Base-by-base conservation (phyloP, 2,888 invertebrate species). In the Cryptocephalus primarius region DNA sequence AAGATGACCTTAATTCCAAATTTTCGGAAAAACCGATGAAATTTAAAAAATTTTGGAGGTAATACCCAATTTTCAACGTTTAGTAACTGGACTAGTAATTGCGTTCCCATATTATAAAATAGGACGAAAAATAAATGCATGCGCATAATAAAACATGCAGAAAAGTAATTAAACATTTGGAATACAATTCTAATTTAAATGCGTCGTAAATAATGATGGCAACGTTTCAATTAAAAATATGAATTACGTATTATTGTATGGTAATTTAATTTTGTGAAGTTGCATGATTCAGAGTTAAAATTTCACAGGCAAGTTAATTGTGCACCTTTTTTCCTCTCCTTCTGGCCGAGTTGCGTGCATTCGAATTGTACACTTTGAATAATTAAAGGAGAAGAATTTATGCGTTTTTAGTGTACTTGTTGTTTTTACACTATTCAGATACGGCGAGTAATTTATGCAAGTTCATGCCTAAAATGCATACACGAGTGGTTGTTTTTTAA, bases 341-440 rank as follows among this genome's bases (percentile, higher is more conserved):
- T 22, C 22, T 22, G 22, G 22, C 22, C 57, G 53, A 56, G 55
- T 63, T 59, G 61, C 61, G 63, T 62, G 63, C 58, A 52, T 54
- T 49, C 54, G 55, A 60, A 62, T 50, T 57, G 55, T 44, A 36
- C 55, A 58, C 58, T 52, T 55, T 59, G 62, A 62, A 63, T 63
- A 64, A 63, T 64, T 63, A 64, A 63, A 61, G 61, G 46, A 52
- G 54, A 51, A 55, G 60, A 56, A 55, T 57, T 56, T 56, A 55
- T 56, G 55, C 57, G 51, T 54, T 59, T 59, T 53, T 49, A 55
- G 50, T 53, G 56, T 55, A 55, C 52, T 50, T 56, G 52, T 55
- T 57, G 55, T 55, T 55, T 53, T 51, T 56, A 51, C 52, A 45
- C 49, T 52, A 51, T 51, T 50, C 54, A 52, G 51, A 22, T 48